These are phyloP conservation scores for Pimpla rufipes DNA, from an alignment of 2,888 invertebrate genomes.

Conservation along the genomic window DNA sequence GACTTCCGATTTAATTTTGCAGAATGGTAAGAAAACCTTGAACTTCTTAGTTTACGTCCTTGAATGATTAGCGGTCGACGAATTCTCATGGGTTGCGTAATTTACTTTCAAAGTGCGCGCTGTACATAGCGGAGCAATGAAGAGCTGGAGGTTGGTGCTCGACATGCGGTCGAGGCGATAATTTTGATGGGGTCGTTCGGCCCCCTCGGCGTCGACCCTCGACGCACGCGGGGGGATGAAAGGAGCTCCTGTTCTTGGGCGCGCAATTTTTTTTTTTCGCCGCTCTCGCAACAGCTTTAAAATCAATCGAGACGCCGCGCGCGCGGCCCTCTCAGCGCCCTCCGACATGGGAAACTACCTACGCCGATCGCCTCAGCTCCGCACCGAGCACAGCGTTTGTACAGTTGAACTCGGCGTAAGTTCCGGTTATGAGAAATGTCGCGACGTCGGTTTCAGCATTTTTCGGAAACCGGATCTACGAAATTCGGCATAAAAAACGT, in stretches of 20 bases:
- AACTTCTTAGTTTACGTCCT: slow-evolving; percentile 35
- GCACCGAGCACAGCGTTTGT: too few species aligned
- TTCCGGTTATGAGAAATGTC: too few species aligned
- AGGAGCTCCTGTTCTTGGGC: slow-evolving; percentile 47
- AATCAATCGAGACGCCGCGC: slow-evolving; percentile 48
- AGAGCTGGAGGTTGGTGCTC: slow-evolving; percentile 65
- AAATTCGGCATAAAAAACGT: too few species aligned
- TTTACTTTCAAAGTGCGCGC: slow-evolving; percentile 45
- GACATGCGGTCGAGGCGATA: slow-evolving; percentile 60
- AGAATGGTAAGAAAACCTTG: slow-evolving; percentile 34
- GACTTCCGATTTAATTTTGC: neutral
- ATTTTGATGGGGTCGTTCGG: slow-evolving; percentile 49
- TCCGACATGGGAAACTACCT: neutral
- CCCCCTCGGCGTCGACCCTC: slow-evolving; percentile 62
- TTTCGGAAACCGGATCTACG: too few species aligned
- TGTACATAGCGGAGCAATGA: slow-evolving; percentile 26
- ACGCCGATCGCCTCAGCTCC: neutral
- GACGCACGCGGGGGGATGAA: slow-evolving; percentile 43
- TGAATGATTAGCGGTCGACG: slow-evolving; percentile 61
- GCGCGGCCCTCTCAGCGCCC: neutral
- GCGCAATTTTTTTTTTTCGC: slow-evolving; percentile 16
- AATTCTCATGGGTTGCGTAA: slow-evolving; percentile 54
- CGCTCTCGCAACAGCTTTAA: slow-evolving; percentile 17
- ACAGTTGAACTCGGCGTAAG: too few species aligned
- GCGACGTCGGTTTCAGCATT: too few species aligned